Base-by-base conservation (phyloP, 2,113 vertebrate species). In the Pluvianellus socialis region DNA sequence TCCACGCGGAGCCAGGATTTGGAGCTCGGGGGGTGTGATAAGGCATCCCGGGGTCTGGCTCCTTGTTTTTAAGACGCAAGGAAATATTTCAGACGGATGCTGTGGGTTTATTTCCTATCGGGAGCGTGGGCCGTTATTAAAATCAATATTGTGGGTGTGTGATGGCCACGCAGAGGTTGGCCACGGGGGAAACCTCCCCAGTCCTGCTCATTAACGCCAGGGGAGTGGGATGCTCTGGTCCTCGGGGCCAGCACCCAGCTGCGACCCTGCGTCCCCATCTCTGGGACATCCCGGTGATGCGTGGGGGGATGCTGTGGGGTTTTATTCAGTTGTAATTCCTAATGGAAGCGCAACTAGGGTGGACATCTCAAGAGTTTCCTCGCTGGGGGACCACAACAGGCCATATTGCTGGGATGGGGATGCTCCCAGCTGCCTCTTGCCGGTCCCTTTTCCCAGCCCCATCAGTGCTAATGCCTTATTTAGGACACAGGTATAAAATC, bases 151-250 rank as follows among this genome's bases (percentile, higher is more conserved):
- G 11, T 47, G n/a, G 62, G 56, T 1, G 45, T 35, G 40, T 5
- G 40, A 26, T 7, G 58, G 33, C 44, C 28, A 35, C 4, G 2
- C 49, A 35, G 35, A 47, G 21, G 9, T 22, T 1, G 12, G 33
- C n/a, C 1, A 0, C 0, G 3, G 55, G 49, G 56, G 17, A 52
- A 71, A 40, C 16, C 15, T 24, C 49, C 35, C 63, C 27, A 40
- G 44, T 27, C 38, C 47, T 16, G 32, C 8, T 27, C 52, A n/a
- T 79, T 32, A n/a, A 47, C 0, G 3, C 42, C 6, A 1, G 22
- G 8, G 24, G n/a, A 49, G 2, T 0, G 4, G 45, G 67, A n/a
- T 42, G 53, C 38, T 61, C 45, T 1, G 2, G 38, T 42, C 14
- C 47, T 38, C 0, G 2, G 49, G 26, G 55, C 22, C 3, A 2